A percentile compares a stretch with the other conserved stretches of the same genome.
These are phyloP conservation scores for Blennius ocellaris DNA, from an alignment of 2,113 vertebrate species.

Conservation along the genomic window DNA sequence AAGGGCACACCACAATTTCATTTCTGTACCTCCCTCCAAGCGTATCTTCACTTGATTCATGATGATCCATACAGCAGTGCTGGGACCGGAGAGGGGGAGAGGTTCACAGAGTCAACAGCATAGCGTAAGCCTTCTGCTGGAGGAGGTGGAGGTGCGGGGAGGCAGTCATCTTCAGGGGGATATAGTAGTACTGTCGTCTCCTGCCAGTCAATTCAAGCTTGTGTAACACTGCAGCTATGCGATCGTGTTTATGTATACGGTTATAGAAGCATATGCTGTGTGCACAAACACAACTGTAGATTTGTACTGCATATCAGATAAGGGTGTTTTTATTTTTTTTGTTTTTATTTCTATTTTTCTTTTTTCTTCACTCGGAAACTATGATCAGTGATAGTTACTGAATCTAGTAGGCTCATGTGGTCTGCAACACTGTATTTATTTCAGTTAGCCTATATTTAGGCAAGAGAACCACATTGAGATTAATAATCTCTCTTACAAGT, in stretches of 20 bases:
- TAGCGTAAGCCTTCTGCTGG: slow-evolving; percentile 41
- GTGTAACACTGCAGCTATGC: neutral
- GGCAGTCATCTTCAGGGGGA: slow-evolving; percentile 42
- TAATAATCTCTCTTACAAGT: no score
- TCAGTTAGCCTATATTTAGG: no score
- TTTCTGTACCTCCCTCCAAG: slow-evolving; percentile 18
- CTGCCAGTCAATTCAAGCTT: slow-evolving; percentile 12
- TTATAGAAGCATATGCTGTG: neutral
- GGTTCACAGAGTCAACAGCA: slow-evolving; percentile 42
- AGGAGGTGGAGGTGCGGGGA: slow-evolving; percentile 15
- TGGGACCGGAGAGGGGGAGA: slow-evolving; percentile 36
- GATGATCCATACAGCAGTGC: slow-evolving; percentile 48
- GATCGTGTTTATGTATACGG: neutral
- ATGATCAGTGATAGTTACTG: slow-evolving; percentile 53
- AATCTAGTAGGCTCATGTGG: slow-evolving; percentile 18
- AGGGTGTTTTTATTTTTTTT: no score
- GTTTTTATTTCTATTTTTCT: slow-evolving; percentile 25
- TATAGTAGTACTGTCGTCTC: slow-evolving; percentile 5
- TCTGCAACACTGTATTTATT: no score
- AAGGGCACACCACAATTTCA: slow-evolving; percentile 17
- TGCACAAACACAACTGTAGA: neutral
- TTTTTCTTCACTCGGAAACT: slow-evolving; percentile 20
- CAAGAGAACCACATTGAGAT: no score
- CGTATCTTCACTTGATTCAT: slow-evolving; percentile 44
- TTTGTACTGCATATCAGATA: slow-evolving; percentile 10